A percentile compares a stretch with the other conserved stretches of the same genome.
Conservation (phyloP, 2,797 vertebrate genomes). For the Sandelia bainsii region DNA sequence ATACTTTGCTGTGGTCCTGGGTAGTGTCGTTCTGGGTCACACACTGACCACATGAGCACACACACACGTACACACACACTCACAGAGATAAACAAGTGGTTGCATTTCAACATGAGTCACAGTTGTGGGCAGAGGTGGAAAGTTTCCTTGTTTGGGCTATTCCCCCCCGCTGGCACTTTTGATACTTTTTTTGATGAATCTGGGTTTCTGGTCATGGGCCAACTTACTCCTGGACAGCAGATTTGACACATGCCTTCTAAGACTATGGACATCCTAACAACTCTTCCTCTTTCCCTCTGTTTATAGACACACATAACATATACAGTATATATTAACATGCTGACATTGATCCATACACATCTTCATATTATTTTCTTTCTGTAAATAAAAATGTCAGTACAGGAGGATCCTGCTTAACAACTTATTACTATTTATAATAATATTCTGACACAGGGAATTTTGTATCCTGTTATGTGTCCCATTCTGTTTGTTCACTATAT, state of each 20-base stretch:
- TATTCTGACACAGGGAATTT: too few species aligned
- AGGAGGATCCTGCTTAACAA: too few species aligned
- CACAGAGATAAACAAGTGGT: constrained; percentile 74
- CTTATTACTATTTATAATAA: too few species aligned
- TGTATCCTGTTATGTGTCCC: too few species aligned
- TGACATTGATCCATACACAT: neutral
- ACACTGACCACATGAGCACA: constrained; percentile 52
- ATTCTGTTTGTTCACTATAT: too few species aligned
- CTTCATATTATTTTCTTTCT: neutral
- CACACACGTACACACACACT: constrained; percentile 18
- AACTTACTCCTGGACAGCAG: constrained; percentile 1
- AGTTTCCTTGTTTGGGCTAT: constrained; percentile 80
- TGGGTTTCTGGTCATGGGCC: constrained; percentile 27
- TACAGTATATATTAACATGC: neutral
- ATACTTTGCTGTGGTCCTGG: constrained; percentile 32
- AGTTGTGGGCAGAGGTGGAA: constrained; percentile 75
- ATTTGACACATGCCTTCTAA: constrained; percentile 11
- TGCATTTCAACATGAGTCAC: constrained; percentile 78
- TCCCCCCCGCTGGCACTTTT: constrained; percentile 66
- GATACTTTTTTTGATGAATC: constrained; percentile 58
- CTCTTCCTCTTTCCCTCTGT: neutral
- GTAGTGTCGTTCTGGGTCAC: constrained; percentile 58
- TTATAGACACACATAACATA: neutral
- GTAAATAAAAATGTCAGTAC: neutral
- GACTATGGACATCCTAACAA: neutral